Evolutionary conservation across 30 jellyfish, hydroid and myxozoan species (phyloP), one percentile per base, ranked within the genome.

Genomic region (Rhopilema esculentum): DNA sequence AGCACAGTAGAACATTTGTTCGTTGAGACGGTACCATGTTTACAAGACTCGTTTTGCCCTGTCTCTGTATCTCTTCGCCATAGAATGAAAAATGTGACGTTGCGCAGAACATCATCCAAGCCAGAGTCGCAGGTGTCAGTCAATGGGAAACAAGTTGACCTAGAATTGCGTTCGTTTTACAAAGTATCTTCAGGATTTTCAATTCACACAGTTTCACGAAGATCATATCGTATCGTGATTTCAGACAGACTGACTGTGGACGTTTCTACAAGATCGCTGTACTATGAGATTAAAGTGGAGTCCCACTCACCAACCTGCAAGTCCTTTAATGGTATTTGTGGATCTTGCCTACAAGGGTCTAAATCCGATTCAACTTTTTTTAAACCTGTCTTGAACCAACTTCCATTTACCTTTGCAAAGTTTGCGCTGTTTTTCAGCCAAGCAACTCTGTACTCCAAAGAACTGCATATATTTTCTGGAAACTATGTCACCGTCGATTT

Each of bases 361-460:
- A 7, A 64, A 16, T 29, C 75, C 17, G 31, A 23, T 29, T 49
- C 82, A 23, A 63, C 23, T 1, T 65, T 18, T 12, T 31, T 67
- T 1, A 65, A 30, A 31, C 80, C 82, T 6, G 0, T 18, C 25
- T 65, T 80, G 8, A 50, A 27, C 16, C 24, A 22, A 8, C 7
- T 0, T 1, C 29, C 72, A 9, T 24, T 75, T 17, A 21, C 66
- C 0, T 75, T 48, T 57, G 94, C 89, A 29, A 61, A 67, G 50
- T 86, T 26, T 49, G 74, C 89, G n/a, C 61, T 86, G 49, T 66
- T 22, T 40, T 86, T 86, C 72, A 49, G 26, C 30, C 64, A 86
- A 26, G 89, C 94, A 7, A 86, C 94, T 0, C 16, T 86, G 84
- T 86, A 25, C 40, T 57, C 89, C 0, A 66, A 49, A 27, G 85